These are phyloP conservation scores for Cromileptes altivelis DNA, from an alignment of 2,113 vertebrate species.

Conservation along the genomic window DNA sequence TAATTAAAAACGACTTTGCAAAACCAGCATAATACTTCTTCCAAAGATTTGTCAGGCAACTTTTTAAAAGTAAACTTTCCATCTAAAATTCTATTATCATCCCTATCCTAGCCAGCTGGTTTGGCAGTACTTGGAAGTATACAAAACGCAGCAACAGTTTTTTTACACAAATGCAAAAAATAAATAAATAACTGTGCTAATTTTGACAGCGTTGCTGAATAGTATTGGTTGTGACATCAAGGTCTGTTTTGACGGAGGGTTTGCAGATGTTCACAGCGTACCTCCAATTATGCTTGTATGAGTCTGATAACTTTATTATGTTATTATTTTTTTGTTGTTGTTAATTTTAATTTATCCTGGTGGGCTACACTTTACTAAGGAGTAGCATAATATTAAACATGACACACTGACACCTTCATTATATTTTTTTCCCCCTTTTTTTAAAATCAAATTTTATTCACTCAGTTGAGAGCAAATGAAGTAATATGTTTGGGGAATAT, in stretches of 20 bases:
- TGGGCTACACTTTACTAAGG: conserved; percentile 7
- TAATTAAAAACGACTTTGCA: too few relatives aligned
- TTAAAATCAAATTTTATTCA: background rate
- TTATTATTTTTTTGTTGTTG: background rate
- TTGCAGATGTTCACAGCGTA: conserved; percentile 22
- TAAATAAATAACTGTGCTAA: too few relatives aligned
- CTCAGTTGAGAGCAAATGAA: background rate
- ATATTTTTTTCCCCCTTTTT: background rate
- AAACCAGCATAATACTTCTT: too few relatives aligned
- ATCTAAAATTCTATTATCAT: too few relatives aligned
- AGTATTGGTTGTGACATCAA: conserved; percentile 19
- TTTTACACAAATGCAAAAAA: too few relatives aligned
- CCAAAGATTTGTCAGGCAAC: too few relatives aligned
- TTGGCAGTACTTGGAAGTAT: too few relatives aligned
- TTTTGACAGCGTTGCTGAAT: too few relatives aligned
- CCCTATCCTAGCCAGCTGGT: too few relatives aligned
- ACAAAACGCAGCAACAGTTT: too few relatives aligned
- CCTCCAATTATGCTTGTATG: background rate
- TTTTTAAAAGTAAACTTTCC: too few relatives aligned
- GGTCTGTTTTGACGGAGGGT: conserved; percentile 24
- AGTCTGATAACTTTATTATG: conserved; percentile 10
- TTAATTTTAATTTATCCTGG: background rate
- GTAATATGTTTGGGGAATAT: background rate
- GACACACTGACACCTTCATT: too few relatives aligned
- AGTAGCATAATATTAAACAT: background rate